Base-by-base conservation (phyloP, 2,888 invertebrate genomes). In the Liodrosophila aerea region DNA sequence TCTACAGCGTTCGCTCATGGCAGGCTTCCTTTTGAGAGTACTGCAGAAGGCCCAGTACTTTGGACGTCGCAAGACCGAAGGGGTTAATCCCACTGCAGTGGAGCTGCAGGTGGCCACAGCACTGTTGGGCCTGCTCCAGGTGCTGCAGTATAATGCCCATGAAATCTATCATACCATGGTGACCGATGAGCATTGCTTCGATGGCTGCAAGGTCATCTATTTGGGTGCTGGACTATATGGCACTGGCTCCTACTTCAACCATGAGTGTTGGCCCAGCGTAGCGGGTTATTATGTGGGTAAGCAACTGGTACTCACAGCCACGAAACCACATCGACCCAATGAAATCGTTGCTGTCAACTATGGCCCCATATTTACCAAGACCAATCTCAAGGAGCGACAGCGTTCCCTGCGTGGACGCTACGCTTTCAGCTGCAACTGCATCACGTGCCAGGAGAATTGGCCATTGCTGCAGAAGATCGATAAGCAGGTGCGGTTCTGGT, bases 141-240 rank as follows among this genome's bases (percentile, higher is more conserved):
- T 95, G 46, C 89, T 96, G 9, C 96, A 96, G 87, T 96, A 96
- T 88, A 96, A 96, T 87, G 96, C 96, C 0, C 96, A 96, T 84
- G 96, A 96, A 90, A 93, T 96, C 31, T 94, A 93, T 74, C 95
- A 95, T 85, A 94, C 93, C 0, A 83, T 92, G 5, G 90, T 92
- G 1, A 91, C 91, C 0, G 86, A 89, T 1, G 91, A 92, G 54
- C 91, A 92, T 75, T 85, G 86, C 39, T 91, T 89, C 30, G 88
- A 90, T 36, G 87, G 86, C 9, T 86, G 89, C 12, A 88, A 87
- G 54, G 73, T 87, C 0, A 66, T 88, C 0, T 88, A 87, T 52
- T 70, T 90, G 9, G 89, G 94, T 0, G 93, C 95, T 1, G 95
- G 93, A 0, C 91, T 96, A 29, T 96, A 95, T 85, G 93, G 94